Conservation (phyloP, 2,797 vertebrate species). For the Sternotherus odoratus region DNA sequence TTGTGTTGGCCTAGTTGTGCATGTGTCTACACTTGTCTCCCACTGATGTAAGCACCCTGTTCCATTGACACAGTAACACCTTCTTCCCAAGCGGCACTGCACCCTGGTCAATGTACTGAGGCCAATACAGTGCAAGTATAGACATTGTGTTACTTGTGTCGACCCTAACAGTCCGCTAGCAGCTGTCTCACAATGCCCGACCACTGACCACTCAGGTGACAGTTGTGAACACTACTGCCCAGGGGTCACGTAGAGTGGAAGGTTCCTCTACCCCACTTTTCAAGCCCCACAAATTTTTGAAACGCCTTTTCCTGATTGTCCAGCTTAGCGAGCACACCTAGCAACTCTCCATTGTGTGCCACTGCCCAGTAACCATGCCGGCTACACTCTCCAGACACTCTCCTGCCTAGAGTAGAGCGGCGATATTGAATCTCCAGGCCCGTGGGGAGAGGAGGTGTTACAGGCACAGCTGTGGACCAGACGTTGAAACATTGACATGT, state of each 20-base stretch:
- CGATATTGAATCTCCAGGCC: background rate
- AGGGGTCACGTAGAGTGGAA: background rate
- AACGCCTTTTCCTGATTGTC: background rate
- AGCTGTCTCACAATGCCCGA: background rate
- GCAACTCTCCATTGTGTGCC: background rate
- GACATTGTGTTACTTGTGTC: background rate
- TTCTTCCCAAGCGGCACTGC: too few species aligned
- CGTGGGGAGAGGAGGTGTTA: background rate
- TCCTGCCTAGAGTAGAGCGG: background rate
- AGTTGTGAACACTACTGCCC: background rate
- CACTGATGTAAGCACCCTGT: too few species aligned
- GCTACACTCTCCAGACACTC: background rate
- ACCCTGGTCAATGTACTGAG: too few species aligned
- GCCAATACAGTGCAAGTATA: too few species aligned
- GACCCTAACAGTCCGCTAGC: background rate
- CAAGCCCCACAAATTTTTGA: too few species aligned
- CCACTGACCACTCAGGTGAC: background rate
- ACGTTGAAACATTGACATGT: background rate
- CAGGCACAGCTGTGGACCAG: background rate
- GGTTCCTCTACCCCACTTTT: too few species aligned
- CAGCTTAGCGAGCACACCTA: background rate
- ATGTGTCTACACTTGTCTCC: too few species aligned
- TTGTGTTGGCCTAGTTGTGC: too few species aligned
- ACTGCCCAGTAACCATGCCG: background rate
- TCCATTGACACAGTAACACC: too few species aligned